Evolutionary conservation across 1,140 invertebrate genomes (phyloP).

Genomic region (Steinernema khuongi): DNA sequence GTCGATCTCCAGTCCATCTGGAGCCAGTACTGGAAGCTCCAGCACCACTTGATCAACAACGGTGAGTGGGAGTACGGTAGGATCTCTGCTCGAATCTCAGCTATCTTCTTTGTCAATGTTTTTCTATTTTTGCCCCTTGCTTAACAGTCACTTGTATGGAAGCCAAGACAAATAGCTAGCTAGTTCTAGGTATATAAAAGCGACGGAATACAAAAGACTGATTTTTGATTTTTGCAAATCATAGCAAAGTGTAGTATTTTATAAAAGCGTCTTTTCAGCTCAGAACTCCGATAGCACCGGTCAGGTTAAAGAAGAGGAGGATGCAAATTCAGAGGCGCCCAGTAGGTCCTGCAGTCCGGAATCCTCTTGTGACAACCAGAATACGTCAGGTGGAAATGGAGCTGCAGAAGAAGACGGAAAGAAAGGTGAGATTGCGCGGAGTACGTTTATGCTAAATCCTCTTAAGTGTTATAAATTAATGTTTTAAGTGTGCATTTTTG

Average conservation of each 20-base stretch:
- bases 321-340: not conserved
- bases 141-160: too few species aligned
- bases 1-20: conserved; percentile 1
- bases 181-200: too few species aligned
- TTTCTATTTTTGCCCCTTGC: too few species aligned
- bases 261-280: not conserved
- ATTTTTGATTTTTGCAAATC: too few species aligned
- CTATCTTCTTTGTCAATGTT: too few species aligned
- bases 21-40: conserved; percentile 3
- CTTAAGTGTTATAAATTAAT: too few species aligned
- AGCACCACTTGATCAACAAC: not conserved
- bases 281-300: not conserved
- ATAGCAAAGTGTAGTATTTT: too few species aligned
- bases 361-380: not conserved
- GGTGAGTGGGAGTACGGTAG: not conserved
- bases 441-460: not conserved
- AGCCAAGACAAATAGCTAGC: too few species aligned
- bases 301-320: not conserved
- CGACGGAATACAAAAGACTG: too few species aligned
- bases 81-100: not conserved
- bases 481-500: too few species aligned
- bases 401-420: not conserved
- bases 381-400: not conserved
- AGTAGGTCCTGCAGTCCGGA: not conserved
- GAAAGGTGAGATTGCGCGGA: not conserved